These are phyloP conservation scores for Irena cyanogastra DNA, from an alignment of 2,113 vertebrate genomes.

Conservation along the genomic window DNA sequence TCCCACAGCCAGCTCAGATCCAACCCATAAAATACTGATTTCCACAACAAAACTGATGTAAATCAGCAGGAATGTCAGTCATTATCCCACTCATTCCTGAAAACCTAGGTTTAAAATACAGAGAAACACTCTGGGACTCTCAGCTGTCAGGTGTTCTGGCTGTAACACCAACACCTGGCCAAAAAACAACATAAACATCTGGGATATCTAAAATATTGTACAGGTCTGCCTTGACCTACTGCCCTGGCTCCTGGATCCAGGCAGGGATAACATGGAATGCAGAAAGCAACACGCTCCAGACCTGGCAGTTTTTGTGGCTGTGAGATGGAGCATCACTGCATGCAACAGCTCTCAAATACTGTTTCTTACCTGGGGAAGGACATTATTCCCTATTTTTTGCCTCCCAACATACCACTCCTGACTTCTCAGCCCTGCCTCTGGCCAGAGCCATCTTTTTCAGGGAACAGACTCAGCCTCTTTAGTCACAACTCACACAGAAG, in stretches of 20 bases:
- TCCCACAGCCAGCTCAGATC: background rate
- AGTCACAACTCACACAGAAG: background rate
- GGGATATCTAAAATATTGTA: background rate
- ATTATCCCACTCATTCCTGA: background rate
- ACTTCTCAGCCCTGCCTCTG: background rate
- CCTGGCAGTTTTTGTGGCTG: background rate
- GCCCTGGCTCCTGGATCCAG: background rate
- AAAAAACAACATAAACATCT: background rate
- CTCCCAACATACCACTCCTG: background rate
- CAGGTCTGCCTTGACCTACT: background rate
- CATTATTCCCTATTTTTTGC: background rate
- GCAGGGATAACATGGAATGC: background rate
- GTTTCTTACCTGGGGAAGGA: background rate
- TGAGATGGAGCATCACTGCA: background rate
- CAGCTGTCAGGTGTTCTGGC: background rate
- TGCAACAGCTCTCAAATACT: background rate
- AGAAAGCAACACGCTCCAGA: background rate
- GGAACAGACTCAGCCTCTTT: background rate
- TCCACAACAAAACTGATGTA: background rate
- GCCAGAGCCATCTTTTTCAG: background rate
- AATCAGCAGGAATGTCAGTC: background rate
- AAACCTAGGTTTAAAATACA: background rate
- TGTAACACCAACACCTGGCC: background rate
- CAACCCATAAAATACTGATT: background rate
- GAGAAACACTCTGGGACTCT: fast-evolving